Evolutionary conservation across 2,888 invertebrate species (phyloP).

Genomic region (Elysia crispata): DNA sequence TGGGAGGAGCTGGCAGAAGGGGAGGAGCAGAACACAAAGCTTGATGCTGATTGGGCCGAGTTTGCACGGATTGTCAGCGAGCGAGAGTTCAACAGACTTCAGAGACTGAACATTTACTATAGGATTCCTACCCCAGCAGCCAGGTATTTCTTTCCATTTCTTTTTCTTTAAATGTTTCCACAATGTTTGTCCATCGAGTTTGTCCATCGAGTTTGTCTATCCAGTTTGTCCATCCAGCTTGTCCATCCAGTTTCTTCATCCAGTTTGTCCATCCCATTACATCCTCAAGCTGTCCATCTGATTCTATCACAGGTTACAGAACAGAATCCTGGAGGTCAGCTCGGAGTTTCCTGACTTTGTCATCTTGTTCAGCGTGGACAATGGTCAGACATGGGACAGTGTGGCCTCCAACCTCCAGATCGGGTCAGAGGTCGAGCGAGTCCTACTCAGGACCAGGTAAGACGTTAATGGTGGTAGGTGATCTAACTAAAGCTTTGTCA

Average conservation of each 20-base stretch:
- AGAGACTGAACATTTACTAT: conserved; percentile 58
- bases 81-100: conserved; percentile 60
- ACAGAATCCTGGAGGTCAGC: conserved; percentile 50
- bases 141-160: conserved; percentile 43
- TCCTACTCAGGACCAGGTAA: conserved; percentile 49
- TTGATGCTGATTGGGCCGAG: conserved; percentile 59
- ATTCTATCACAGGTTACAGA: conserved; percentile 45
- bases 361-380: conserved; percentile 52
- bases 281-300: too few relatives aligned
- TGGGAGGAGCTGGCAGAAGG: conserved; percentile 56
- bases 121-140: conserved; percentile 62
- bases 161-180: too few relatives aligned
- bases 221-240: too few relatives aligned
- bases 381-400: conserved; percentile 46
- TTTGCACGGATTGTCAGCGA: conserved; percentile 63
- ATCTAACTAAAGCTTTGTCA: neutral
- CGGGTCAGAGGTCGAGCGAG: conserved; percentile 22
- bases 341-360: conserved; percentile 50
- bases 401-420: conserved; percentile 20
- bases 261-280: too few relatives aligned
- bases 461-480: neutral
- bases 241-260: too few relatives aligned
- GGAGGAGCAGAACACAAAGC: conserved; percentile 14
- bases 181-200: too few relatives aligned
- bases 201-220: too few relatives aligned